A percentile compares a stretch with the other conserved stretches of the same genome.
Conservation (phyloP, 1,140 invertebrate genomes). For the Rhyzopertha dominica region DNA sequence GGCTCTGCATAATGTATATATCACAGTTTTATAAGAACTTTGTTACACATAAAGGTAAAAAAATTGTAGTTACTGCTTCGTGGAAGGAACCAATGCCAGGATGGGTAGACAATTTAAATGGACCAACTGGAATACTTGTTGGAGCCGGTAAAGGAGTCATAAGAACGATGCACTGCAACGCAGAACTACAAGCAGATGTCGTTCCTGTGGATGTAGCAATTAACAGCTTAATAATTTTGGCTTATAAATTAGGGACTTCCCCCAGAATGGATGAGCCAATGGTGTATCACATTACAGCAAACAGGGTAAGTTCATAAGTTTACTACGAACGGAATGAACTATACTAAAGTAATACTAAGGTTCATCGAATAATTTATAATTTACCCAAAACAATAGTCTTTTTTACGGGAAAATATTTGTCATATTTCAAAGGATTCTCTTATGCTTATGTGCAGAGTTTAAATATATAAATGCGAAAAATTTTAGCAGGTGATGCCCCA, state of each 20-base stretch:
- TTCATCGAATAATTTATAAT: too few species aligned
- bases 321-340: too few species aligned
- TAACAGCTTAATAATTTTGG: constrained; percentile 72
- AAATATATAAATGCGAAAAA: too few species aligned
- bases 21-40: too few species aligned
- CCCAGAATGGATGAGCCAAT: constrained; percentile 35
- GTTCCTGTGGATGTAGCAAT: constrained; percentile 78
- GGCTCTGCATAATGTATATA: too few species aligned
- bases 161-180: constrained; percentile 61
- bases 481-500: too few species aligned
- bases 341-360: too few species aligned
- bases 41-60: too few species aligned
- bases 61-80: constrained; percentile 58
- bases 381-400: too few species aligned
- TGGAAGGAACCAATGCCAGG: constrained; percentile 69
- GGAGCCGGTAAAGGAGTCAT: constrained; percentile 78
- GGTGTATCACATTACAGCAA: constrained; percentile 28
- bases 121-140: constrained; percentile 76
- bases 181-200: constrained; percentile 59
- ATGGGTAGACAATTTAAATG: constrained; percentile 94
- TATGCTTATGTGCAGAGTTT: too few species aligned
- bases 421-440: too few species aligned
- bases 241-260: constrained; percentile 56
- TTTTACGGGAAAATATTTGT: too few species aligned
- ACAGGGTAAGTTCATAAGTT: constrained; percentile 27